Evolutionary conservation across 2,888 invertebrate genomes (phyloP).

Genomic region (Drosophila ezoana): DNA sequence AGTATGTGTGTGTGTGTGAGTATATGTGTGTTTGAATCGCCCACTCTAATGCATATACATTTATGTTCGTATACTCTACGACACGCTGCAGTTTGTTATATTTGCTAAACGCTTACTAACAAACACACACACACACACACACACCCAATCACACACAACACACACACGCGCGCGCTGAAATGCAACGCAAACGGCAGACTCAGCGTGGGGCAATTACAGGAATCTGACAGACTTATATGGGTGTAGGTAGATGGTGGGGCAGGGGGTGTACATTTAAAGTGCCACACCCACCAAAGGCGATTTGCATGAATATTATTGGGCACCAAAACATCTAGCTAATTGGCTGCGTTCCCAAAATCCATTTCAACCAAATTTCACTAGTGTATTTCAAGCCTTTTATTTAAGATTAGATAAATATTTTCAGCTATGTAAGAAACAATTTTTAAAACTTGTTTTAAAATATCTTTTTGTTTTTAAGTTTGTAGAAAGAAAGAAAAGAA

Average conservation of each 20-base stretch:
- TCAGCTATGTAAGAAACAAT: no score
- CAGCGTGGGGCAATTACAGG: slow-evolving; percentile 53
- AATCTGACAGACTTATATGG: slow-evolving; percentile 15
- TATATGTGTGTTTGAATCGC: not conserved
- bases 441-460: no score
- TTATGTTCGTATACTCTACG: slow-evolving; percentile 14
- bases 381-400: not conserved
- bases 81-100: slow-evolving; percentile 68
- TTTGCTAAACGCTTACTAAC: slow-evolving; percentile 69
- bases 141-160: slow-evolving; percentile 3
- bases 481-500: no score
- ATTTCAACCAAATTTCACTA: slow-evolving; percentile 7
- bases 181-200: slow-evolving; percentile 31
- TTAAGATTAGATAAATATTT: no score
- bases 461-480: no score
- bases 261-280: slow-evolving; percentile 18
- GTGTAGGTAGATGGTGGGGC: not conserved
- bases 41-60: slow-evolving; percentile 15
- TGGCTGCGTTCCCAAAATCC: slow-evolving; percentile 34
- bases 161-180: slow-evolving; percentile 12
- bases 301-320: slow-evolving; percentile 61
- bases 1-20: not conserved
- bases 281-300: slow-evolving; percentile 46
- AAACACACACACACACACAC: slow-evolving; percentile 12
- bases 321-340: slow-evolving; percentile 46